These are phyloP conservation scores for Phaethon lepturus DNA, from an alignment of 2,113 vertebrate species.

Conservation along the genomic window DNA sequence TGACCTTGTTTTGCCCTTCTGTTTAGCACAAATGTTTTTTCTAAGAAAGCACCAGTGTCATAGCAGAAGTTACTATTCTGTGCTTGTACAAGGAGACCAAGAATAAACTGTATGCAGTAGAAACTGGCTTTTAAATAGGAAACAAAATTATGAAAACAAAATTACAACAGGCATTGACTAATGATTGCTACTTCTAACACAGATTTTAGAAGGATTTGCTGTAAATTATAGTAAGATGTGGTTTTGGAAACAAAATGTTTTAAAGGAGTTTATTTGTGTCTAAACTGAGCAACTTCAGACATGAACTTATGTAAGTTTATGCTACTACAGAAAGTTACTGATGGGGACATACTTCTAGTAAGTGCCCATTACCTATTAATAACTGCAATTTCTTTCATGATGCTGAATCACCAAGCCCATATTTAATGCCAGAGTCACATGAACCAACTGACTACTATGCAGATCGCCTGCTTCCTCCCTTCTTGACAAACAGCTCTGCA, in stretches of 20 bases:
- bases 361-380: neutral
- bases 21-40: slow-evolving; percentile 10
- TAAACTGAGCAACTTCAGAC: neutral
- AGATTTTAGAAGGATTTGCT: neutral
- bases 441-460: neutral
- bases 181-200: neutral
- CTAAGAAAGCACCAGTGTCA: neutral
- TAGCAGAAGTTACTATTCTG: neutral
- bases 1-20: slow-evolving; percentile 39
- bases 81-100: neutral
- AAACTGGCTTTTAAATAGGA: neutral
- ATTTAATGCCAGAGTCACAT: neutral
- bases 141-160: neutral
- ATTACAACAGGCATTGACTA: neutral
- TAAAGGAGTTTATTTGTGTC: neutral
- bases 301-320: fast-evolving
- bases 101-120: neutral
- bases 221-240: neutral
- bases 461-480: neutral
- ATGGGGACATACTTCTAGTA: neutral
- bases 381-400: neutral
- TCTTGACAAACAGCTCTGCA: slow-evolving; percentile 21
- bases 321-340: neutral
- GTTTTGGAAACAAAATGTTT: neutral
- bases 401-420: neutral